Evolutionary conservation across 2,113 vertebrate species (phyloP), one percentile per base, ranked within the genome.

Genomic region (Zonotrichia leucophrys): DNA sequence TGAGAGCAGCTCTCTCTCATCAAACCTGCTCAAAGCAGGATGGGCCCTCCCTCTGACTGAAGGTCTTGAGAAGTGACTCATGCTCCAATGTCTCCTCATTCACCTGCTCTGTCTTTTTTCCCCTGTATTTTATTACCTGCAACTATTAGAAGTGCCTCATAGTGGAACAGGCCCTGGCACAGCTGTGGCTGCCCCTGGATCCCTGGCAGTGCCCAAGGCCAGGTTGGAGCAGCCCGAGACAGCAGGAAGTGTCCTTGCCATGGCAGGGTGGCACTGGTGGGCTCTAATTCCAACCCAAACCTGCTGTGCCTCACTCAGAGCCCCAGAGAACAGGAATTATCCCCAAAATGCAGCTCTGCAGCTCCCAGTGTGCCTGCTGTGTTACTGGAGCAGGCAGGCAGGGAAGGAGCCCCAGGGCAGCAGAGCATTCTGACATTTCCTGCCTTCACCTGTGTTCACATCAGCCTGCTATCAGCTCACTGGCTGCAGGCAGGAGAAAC

Each of bases 261-360:
- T 2, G 42, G 49, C n/a, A 41, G 39, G 42, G 23, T 33, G 55
- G 55, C 4, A 13, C 12, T 30, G 66, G 58, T 18, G 59, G 5
- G 17, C 1, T 73, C 58, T 44, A 28, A 44, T 20, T 28, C 59
- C 77, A 33, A 1, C 10, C 68, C 44, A 44, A 50, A 20, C 12
- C 27, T 28, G 6, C 39, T 31, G 15, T 27, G 42, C 30, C 9
- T 2, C 44, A 46, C 9, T 2, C 44, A 50, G 66, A 1, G 39
- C 27, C 13, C 28, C 30, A 6, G 33, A 37, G 39, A 46, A 56
- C 0, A 1, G 21, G 8, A 8, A 22, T 15, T 4, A 41, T 16
- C 63, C 55, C 74, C 53, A 15, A 16, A 77, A 66, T 4, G 19
- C 46, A 58, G 0, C 46, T 19, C 59, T 20, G 10, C 41, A 16